Base-by-base conservation (phyloP, 2,113 vertebrate genomes). In the Bubo bubo region DNA sequence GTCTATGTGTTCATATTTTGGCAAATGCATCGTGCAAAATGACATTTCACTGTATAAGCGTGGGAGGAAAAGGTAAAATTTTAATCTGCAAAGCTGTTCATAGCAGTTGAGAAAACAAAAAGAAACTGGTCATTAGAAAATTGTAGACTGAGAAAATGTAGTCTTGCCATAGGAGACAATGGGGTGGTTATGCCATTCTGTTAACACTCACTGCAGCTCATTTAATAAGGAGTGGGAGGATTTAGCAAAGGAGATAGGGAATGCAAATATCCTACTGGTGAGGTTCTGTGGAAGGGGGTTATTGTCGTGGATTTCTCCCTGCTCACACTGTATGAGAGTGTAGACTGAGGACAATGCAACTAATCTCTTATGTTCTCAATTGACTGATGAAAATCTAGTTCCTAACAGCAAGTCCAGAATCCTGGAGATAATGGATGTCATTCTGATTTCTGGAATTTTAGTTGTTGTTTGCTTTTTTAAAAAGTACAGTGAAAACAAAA, bases 351-450 rank as follows among this genome's bases (percentile, higher is more conserved):
- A 75, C 39, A 79, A 15, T 34, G 30, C 6, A 28, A 27, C 14
- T 55, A 14, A 79, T 60, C 9, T 88, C 22, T 50, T 47, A 27
- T 6, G 27, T 49, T 70, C 63, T 82, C 19, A 70, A 2, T 5
- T 58, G 27, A n/a, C 0, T 53, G 77, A 55, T 8, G 0, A 3
- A 90, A 94, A 59, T 60, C 14, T 64, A 9, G 13, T 63, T 94
- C 23, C 37, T 81, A 87, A 47, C 13, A 88, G 30, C 49, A 92
- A 50, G 90, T 88, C 35, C 49, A 86, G 49, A 88, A 63, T 86
- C 21, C 30, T 85, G 56, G 26, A 76, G 27, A 34, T 74, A 86
- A 47, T 47, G 12, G 22, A n/a, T 49, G 8, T 72, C 17, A 30
- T 58, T 50, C 32, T 62, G 15, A 60, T 94, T 82, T 76, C 45